Conservation (phyloP, 2,113 vertebrate genomes). For the Carassius carassius region DNA sequence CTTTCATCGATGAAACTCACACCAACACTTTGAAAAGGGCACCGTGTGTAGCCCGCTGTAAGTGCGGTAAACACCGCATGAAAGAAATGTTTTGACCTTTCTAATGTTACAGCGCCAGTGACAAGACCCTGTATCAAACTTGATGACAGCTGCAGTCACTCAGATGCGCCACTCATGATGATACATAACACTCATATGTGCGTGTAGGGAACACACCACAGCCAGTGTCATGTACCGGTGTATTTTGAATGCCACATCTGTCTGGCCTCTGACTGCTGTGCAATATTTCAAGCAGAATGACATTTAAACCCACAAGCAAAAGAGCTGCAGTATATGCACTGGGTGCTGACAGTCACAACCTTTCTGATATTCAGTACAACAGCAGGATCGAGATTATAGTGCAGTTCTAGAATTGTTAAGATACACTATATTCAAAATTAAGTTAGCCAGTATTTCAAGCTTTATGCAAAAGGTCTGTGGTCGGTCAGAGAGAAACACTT, state of each 20-base stretch:
- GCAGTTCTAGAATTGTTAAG: background rate
- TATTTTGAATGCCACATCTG: constrained; percentile 32
- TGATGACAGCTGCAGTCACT: constrained; percentile 23
- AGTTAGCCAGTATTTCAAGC: background rate
- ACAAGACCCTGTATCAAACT: background rate
- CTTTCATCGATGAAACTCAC: constrained; percentile 4
- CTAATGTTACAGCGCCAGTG: background rate
- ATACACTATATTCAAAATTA: background rate
- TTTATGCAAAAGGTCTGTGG: background rate
- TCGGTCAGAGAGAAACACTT: constrained; percentile 2
- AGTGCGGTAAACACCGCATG: background rate
- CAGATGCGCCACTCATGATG: background rate
- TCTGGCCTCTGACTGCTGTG: background rate
- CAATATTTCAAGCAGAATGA: background rate
- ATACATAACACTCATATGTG: background rate
- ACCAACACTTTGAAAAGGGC: constrained; percentile 1
- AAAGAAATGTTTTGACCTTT: constrained; percentile 28
- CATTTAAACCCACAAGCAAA: background rate
- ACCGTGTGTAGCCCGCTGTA: background rate
- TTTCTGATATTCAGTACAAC: background rate
- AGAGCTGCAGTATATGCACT: background rate
- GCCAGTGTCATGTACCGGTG: background rate
- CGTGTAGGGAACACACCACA: background rate
- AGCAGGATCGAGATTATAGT: background rate
- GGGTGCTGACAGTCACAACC: background rate